These are phyloP conservation scores for Smittia aterrima DNA, from an alignment of 2,888 invertebrate species.

Conservation along the genomic window DNA sequence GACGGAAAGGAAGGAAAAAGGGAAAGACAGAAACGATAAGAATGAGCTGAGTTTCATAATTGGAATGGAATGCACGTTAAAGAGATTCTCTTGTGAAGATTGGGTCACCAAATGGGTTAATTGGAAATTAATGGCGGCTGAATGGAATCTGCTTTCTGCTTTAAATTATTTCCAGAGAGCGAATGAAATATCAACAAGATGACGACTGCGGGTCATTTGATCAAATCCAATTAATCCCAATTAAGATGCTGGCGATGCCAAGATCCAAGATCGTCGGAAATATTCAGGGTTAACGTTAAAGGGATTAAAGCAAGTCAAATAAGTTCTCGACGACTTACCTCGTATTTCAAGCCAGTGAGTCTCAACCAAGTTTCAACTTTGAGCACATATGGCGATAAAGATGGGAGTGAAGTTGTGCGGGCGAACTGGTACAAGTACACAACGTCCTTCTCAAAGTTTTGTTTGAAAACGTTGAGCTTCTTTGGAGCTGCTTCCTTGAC, in stretches of 20 bases:
- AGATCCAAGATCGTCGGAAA: background rate
- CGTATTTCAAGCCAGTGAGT: conserved; percentile 86
- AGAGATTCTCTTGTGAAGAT: conserved; percentile 15
- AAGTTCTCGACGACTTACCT: conserved; percentile 65
- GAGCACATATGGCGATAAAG: conserved; percentile 88
- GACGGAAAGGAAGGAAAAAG: too few species aligned
- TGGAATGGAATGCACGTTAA: conserved; percentile 14
- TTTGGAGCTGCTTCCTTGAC: conserved; percentile 58
- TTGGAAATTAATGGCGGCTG: conserved; percentile 14
- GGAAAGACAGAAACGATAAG: too few species aligned
- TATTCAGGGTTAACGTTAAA: conserved; percentile 1
- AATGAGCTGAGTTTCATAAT: background rate
- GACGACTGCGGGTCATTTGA: conserved; percentile 15
- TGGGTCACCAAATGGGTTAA: conserved; percentile 22
- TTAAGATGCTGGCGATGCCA: background rate
- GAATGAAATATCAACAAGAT: background rate
- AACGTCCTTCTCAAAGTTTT: conserved; percentile 86
- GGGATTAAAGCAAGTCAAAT: background rate
- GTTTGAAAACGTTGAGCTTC: conserved; percentile 80
- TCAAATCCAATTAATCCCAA: conserved; percentile 39
- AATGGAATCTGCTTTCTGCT: background rate
- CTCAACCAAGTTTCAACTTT: conserved; percentile 96
- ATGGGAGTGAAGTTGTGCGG: conserved; percentile 84
- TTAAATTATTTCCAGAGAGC: background rate
- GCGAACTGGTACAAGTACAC: conserved; percentile 94